phyloP scores from a whole-genome alignment of 1,140 invertebrate genomes.

The Euschistus heros region DNA sequence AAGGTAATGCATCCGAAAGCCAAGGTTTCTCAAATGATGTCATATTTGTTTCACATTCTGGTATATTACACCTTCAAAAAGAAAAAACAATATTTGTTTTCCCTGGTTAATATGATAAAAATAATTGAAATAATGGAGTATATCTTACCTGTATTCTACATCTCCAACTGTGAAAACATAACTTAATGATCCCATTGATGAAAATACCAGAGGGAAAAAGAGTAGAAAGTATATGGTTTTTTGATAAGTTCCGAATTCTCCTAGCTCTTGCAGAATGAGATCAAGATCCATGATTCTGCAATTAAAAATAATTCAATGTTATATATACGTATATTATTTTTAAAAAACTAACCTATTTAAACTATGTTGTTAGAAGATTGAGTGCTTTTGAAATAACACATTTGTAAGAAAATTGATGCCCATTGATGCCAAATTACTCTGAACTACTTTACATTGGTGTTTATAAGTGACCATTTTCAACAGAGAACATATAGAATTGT shows the following conservation, averaged over 20 bases:
- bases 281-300: background rate
- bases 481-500: too few relatives aligned
- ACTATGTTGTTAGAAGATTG: too few relatives aligned
- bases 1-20: background rate
- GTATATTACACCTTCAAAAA: background rate
- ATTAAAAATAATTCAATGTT: too few relatives aligned
- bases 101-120: background rate
- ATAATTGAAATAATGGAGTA: background rate
- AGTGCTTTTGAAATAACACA: too few relatives aligned
- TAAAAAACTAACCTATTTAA: too few relatives aligned
- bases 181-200: background rate
- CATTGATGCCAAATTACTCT: too few relatives aligned
- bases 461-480: too few relatives aligned
- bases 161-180: background rate
- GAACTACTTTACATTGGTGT: too few relatives aligned
- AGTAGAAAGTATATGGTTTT: background rate
- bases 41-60: slow-evolving; percentile 2
- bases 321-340: too few relatives aligned
- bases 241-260: background rate
- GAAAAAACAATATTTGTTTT: background rate
- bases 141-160: background rate
- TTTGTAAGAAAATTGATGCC: too few relatives aligned
- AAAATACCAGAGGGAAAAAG: background rate
- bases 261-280: background rate
- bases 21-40: background rate